Evolutionary conservation across 2,113 vertebrate species (phyloP), one percentile per base, ranked within the genome.

Genomic region (Phylloscopus trochiloides): DNA sequence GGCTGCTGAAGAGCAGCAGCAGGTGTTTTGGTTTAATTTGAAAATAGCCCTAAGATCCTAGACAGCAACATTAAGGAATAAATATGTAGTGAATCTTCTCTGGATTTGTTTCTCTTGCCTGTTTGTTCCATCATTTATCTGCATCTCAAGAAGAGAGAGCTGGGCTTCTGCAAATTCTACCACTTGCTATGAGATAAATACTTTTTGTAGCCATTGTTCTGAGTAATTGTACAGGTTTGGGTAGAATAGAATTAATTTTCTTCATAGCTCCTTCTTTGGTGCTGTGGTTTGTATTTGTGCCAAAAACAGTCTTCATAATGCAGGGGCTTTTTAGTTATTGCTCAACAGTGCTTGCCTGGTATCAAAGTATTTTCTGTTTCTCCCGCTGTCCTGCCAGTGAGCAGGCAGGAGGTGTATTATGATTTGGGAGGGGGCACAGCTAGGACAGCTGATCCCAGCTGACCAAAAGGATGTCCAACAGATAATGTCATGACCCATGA

Each of bases 1-100:
- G 38, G 5, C 99, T 99, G 40, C 92, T 0, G 98, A 98, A 48
- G 95, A 96, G 9, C 94, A 93, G 80, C 97, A 72, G 86, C 52
- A 40, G 6, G 3, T 95, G 5, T 99, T 99, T 93, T 99, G 99
- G 99, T 76, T 66, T 55, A 99, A 98, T 55, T 97, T 99, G 52
- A 98, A 98, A 88, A 26, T 65, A 3, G 98, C 98, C 14, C 78
- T 99, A n/a, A 97, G 97, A 32, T 95, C 88, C 4, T 97, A 96
- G 71, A 24, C 3, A 21, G 18, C 0, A 13, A 20, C 5, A 14
- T 31, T 36, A 45, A 72, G 13, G 20, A 55, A 47, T 38, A 7
- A 70, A 22, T 40, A 43, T 7, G 14, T 19, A n/a, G 5, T 5
- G 31, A n/a, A 29, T 10, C 12, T 40, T 18, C 12, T 38, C 26